These are phyloP conservation scores for Anthopleura sola DNA, from an alignment of 64 coral and sea anemone species.

Conservation along the genomic window DNA sequence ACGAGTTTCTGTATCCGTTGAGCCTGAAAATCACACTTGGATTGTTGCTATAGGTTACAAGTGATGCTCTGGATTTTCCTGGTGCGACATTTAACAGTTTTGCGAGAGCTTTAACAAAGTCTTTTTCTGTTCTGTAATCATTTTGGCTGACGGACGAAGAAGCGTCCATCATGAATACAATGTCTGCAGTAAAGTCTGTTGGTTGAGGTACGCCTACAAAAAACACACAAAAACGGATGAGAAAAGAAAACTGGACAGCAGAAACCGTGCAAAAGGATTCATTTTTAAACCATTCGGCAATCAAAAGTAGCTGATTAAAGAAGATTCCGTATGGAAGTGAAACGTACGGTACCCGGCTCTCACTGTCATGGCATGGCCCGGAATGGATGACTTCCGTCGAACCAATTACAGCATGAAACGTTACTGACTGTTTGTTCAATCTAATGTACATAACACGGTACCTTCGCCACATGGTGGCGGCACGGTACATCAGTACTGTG, in stretches of 20 bases:
- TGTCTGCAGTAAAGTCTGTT: constrained; percentile 32
- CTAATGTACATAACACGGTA: too few relatives aligned
- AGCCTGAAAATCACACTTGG: constrained; percentile 17
- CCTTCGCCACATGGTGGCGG: too few relatives aligned
- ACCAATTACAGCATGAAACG: too few relatives aligned
- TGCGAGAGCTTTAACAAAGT: constrained; percentile 56
- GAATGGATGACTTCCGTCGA: too few relatives aligned
- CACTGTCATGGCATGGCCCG: too few relatives aligned
- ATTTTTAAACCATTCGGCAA: too few relatives aligned
- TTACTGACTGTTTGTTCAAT: too few relatives aligned
- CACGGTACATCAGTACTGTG: too few relatives aligned
- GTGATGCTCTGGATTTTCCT: constrained; percentile 27
- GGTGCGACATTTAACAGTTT: constrained; percentile 38
- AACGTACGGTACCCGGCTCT: too few relatives aligned
- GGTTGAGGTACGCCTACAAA: constrained; percentile 12
- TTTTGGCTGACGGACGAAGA: constrained; percentile 33
- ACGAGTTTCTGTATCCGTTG: constrained; percentile 16
- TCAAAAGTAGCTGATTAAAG: too few relatives aligned
- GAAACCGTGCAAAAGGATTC: background rate
- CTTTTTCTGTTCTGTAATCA: constrained; percentile 43
- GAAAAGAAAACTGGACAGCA: background rate
- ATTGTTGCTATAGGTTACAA: constrained; percentile 40
- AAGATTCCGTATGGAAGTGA: too few relatives aligned
- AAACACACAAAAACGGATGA: background rate
- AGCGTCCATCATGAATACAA: constrained; percentile 60